These are phyloP conservation scores for Drosophila pruinosa DNA, from an alignment of 1,140 invertebrate genomes.

Conservation along the genomic window DNA sequence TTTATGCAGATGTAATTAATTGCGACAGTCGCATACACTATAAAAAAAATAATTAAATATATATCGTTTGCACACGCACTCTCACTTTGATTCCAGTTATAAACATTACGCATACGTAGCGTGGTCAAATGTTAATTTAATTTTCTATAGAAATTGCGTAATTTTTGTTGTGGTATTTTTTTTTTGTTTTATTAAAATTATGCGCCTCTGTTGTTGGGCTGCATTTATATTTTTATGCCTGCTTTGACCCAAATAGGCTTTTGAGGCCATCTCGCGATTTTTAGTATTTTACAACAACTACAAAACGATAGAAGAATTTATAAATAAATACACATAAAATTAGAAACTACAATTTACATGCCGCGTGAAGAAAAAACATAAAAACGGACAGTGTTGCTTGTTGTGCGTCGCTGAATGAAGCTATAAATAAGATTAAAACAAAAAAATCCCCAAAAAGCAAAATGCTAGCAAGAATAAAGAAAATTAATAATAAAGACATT, in stretches of 20 bases:
- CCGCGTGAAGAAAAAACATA: conserved; percentile 33
- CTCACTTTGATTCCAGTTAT: conserved; percentile 19
- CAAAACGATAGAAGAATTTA: conserved; percentile 45
- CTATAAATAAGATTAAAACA: conserved; percentile 58
- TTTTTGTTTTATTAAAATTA: conserved; percentile 12
- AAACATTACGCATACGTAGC: conserved; percentile 64
- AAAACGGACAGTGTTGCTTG: conserved; percentile 50
- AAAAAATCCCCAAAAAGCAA: conserved; percentile 29
- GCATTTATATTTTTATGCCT: conserved; percentile 35
- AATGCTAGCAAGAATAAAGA: background rate
- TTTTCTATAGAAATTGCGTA: conserved; percentile 53
- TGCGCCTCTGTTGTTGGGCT: background rate
- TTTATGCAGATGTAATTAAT: conserved; percentile 32
- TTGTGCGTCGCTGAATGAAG: conserved; percentile 56
- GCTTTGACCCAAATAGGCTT: conserved; percentile 38
- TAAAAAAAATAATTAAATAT: background rate
- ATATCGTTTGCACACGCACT: background rate
- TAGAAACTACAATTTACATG: conserved; percentile 62
- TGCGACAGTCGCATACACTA: background rate
- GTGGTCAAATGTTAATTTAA: conserved; percentile 25
- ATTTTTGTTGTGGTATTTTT: too few species aligned
- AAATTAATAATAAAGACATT: conserved; percentile 5
- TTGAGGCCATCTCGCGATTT: conserved; percentile 79
- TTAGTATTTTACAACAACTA: conserved; percentile 37
- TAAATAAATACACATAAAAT: conserved; percentile 76